phyloP scores from a whole-genome alignment of 2,113 vertebrate genomes.

The Menidia beryllina region DNA sequence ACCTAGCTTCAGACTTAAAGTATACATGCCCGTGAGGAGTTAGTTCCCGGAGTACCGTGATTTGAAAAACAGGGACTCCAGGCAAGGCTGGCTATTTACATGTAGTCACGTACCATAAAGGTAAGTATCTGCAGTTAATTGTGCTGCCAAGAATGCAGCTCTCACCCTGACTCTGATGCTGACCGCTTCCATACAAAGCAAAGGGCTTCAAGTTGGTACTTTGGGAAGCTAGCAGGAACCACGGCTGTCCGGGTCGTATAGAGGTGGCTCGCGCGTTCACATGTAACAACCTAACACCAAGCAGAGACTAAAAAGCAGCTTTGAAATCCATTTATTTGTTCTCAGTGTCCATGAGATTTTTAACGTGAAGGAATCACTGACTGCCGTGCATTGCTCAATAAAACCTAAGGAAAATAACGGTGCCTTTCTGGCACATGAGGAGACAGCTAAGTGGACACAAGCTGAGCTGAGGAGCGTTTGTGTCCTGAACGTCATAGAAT shows the following conservation, averaged over 20 bases:
- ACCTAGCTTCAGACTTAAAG: slow-evolving; percentile 34
- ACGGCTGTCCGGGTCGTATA: not conserved
- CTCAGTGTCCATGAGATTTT: rapidly evolving
- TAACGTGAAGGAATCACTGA: rapidly evolving
- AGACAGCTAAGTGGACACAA: slow-evolving; percentile 55
- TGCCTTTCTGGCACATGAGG: slow-evolving; percentile 67
- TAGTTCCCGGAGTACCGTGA: not conserved
- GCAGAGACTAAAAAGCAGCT: not conserved
- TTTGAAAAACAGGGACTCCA: not conserved
- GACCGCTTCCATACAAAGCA: slow-evolving; percentile 60
- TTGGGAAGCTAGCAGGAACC: slow-evolving; percentile 34
- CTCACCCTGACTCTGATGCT: slow-evolving; percentile 50
- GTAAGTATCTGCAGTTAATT: not conserved
- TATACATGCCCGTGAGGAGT: not conserved
- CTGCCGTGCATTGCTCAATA: not conserved
- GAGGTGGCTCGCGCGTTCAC: slow-evolving; percentile 11
- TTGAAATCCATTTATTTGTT: rapidly evolving
- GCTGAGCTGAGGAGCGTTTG: slow-evolving; percentile 23
- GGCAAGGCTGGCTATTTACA: not conserved
- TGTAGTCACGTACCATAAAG: not conserved
- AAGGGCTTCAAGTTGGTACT: slow-evolving; percentile 54
- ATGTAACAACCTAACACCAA: not conserved
- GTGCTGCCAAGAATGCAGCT: slow-evolving; percentile 9
- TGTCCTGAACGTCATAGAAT: slow-evolving; percentile 11
- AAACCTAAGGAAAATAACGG: not conserved